Base-by-base conservation (phyloP, 2,888 invertebrate species). In the Ditula angustiorana region DNA sequence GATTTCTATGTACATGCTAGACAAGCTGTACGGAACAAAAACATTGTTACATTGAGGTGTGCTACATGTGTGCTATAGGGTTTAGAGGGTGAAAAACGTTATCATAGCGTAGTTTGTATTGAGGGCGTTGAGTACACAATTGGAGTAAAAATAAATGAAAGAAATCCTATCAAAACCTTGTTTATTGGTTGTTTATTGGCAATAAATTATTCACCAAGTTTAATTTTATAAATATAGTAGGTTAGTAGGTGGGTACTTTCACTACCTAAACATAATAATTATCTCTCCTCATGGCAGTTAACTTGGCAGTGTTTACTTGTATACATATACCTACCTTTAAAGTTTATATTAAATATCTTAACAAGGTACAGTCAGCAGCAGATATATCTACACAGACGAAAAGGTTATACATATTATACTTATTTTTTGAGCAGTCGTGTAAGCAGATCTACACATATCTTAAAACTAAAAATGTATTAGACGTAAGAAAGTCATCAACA, bases 271-370 rank as follows among this genome's bases (percentile, higher is more conserved):
- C 47, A 19, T 53, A 58, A 58, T 44, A 26, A 70, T 66, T 66
- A 67, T 67, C 66, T 66, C 35, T 58, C 59, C n/a, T 33, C 50
- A 69, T 71, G 73, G 69, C 71, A 74, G 72, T 67, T 69, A 44
- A 61, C 50, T 67, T 67, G 71, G 73, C 72, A 74, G 71, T 73
- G 67, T 60, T 59, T 46, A 21, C 50, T 64, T 52, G 19, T 21
- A 35, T 46, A 37, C 57, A 28, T 41, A 24, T 57, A 24, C 23
- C 13, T 7, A 19, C 19, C 19, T 33, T 16, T 13, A 24, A 23
- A n/a, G 19, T 26, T 33, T 13, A 30, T 23, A 13, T 41, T 50
- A 46, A 60, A 65, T 55, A 19, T 37, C 24, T 44, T 50, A 52
- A n/a, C 11, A 46, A 26, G 26, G 26, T 28, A 8, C 24, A 60